Evolutionary conservation across 2,888 invertebrate genomes (phyloP).

Genomic region (Acanthacorydalis orientalis): DNA sequence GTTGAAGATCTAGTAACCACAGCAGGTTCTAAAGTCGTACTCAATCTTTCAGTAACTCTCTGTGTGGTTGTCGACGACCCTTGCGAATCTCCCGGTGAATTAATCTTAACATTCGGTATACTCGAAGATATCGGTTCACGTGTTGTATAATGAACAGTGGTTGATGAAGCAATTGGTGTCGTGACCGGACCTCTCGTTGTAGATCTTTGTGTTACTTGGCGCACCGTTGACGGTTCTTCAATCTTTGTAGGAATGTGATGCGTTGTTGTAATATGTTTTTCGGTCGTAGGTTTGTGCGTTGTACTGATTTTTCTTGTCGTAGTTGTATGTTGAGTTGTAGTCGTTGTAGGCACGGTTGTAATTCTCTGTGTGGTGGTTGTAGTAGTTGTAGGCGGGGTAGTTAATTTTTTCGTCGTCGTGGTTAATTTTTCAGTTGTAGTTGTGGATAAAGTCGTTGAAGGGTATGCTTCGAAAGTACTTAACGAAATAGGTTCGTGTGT

Average conservation of each 20-base stretch:
- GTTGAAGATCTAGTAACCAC: slow-evolving; percentile 1
- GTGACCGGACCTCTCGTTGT: slow-evolving; percentile 22
- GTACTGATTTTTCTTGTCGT: slow-evolving; percentile 11
- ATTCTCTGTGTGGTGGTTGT: slow-evolving; percentile 7
- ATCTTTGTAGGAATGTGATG: slow-evolving; percentile 14
- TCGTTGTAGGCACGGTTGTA: slow-evolving; percentile 10
- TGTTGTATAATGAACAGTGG: slow-evolving; percentile 15
- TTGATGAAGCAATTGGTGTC: slow-evolving; percentile 29
- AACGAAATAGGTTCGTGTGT: too few relatives aligned
- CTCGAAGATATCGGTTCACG: slow-evolving; percentile 27
- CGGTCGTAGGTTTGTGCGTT: slow-evolving; percentile 9
- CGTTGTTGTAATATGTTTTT: slow-evolving; percentile 10
- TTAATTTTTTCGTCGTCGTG: slow-evolving; percentile 7
- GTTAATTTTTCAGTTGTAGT: slow-evolving; percentile 9
- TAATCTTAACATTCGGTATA: slow-evolving; percentile 18
- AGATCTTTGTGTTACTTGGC: slow-evolving; percentile 12
- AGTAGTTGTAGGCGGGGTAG: slow-evolving; percentile 7
- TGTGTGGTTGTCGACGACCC: too few relatives aligned
- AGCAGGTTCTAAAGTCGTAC: slow-evolving; percentile 11
- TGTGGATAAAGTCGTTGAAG: slow-evolving; percentile 9
- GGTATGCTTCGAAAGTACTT: neutral
- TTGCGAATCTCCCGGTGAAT: slow-evolving; percentile 16
- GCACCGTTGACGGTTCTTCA: slow-evolving; percentile 19
- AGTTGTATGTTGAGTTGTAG: slow-evolving; percentile 16
- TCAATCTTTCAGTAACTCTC: slow-evolving; percentile 12